These are phyloP conservation scores for Prinia subflava DNA, from an alignment of 2,113 vertebrate genomes.

Conservation along the genomic window DNA sequence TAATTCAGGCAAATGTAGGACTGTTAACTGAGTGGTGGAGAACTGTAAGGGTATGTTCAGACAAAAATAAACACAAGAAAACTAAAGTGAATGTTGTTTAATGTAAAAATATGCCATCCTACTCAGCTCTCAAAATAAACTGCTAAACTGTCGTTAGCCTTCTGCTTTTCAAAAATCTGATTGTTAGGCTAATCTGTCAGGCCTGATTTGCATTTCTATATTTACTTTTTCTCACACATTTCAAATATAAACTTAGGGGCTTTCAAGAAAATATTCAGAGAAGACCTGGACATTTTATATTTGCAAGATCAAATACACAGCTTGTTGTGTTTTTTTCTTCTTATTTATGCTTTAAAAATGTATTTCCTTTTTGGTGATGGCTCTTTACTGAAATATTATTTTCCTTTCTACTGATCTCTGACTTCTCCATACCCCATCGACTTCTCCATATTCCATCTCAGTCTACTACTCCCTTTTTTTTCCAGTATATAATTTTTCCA, in stretches of 20 bases:
- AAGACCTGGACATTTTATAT: neutral
- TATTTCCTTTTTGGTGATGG: neutral
- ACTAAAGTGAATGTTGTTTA: constrained; percentile 60
- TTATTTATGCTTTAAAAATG: neutral
- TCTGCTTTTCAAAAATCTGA: neutral
- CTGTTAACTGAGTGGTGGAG: neutral
- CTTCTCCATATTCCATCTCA: neutral
- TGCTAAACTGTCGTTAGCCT: neutral
- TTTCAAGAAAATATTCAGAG: neutral
- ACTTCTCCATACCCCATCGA: neutral
- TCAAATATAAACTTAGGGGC: neutral
- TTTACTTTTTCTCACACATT: constrained; percentile 13
- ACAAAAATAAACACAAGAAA: constrained; percentile 70
- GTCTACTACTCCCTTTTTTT: neutral
- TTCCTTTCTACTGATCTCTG: neutral
- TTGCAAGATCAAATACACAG: neutral
- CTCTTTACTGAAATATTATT: neutral
- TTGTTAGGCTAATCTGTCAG: constrained; percentile 10
- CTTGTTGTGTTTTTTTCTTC: neutral
- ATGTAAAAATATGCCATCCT: constrained; percentile 32
- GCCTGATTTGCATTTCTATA: constrained; percentile 24
- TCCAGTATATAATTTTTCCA: neutral
- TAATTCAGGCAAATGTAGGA: neutral
- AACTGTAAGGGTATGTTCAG: constrained; percentile 32
- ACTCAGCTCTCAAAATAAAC: constrained; percentile 35